A percentile compares a stretch with the other conserved stretches of the same genome.
phyloP scores from a whole-genome alignment of 2,113 vertebrate species.

The Sinocyclocheilus rhinocerous region DNA sequence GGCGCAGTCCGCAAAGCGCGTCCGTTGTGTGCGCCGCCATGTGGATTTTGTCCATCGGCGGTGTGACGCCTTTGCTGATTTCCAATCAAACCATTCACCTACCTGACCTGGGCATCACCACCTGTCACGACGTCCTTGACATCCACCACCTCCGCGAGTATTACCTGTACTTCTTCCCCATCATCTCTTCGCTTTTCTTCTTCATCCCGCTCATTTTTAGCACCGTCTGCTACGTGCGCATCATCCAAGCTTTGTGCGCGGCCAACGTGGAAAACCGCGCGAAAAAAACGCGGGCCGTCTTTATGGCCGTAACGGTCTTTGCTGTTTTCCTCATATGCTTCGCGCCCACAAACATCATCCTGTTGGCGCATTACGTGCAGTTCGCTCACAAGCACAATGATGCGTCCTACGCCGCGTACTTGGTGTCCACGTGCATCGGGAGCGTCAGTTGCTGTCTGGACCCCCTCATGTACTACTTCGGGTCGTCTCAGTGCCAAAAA shows the following conservation, averaged over 20 bases:
- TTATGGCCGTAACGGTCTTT: constrained; percentile 85
- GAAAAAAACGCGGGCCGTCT: constrained; percentile 84
- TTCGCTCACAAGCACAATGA: constrained; percentile 72
- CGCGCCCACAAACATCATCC: constrained; percentile 88
- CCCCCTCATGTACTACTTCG: constrained; percentile 92
- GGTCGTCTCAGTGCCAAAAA: constrained; percentile 91
- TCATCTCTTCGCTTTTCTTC: constrained; percentile 87
- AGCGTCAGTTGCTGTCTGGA: constrained; percentile 92
- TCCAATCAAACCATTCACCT: constrained; percentile 82
- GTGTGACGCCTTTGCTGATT: constrained; percentile 82
- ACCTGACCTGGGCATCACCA: constrained; percentile 82
- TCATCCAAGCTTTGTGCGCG: constrained; percentile 85
- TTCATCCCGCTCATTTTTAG: constrained; percentile 85
- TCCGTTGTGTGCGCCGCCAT: constrained; percentile 76
- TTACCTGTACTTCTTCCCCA: constrained; percentile 86
- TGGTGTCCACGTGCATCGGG: constrained; percentile 86
- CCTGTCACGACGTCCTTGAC: constrained; percentile 89
- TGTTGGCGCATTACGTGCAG: constrained; percentile 84
- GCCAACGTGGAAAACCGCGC: constrained; percentile 75
- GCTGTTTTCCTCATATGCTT: constrained; percentile 89
- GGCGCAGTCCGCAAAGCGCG: constrained; percentile 84
- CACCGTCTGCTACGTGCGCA: constrained; percentile 79
- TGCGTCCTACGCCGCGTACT: constrained; percentile 84
- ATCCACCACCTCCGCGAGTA: constrained; percentile 71
- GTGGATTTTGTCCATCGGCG: constrained; percentile 83